These are phyloP conservation scores for Netelia melanura DNA, from an alignment of 2,888 invertebrate species.

Conservation along the genomic window DNA sequence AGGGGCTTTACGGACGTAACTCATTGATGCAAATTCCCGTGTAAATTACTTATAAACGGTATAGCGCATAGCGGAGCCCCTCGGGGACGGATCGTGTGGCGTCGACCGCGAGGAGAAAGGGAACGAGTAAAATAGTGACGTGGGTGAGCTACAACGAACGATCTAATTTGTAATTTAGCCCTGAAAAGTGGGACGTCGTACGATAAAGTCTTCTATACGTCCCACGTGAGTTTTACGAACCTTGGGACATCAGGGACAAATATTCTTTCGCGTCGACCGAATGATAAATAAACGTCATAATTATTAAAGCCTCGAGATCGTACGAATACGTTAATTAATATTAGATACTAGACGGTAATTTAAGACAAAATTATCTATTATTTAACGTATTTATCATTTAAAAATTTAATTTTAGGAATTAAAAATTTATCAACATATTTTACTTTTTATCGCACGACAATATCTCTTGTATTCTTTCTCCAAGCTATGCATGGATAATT, in stretches of 20 bases:
- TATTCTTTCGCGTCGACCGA: neutral
- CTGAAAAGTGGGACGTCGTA: slow-evolving; percentile 59
- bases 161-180: slow-evolving; percentile 62
- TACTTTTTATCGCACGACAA: too few relatives aligned
- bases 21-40: slow-evolving; percentile 47
- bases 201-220: slow-evolving; percentile 41
- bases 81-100: slow-evolving; percentile 25
- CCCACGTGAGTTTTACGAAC: slow-evolving; percentile 31
- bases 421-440: too few relatives aligned
- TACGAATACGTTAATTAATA: neutral
- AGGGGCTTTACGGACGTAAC: slow-evolving; percentile 22
- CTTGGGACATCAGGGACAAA: neutral
- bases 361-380: too few relatives aligned
- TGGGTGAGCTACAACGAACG: slow-evolving; percentile 50
- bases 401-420: too few relatives aligned
- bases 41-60: slow-evolving; percentile 42
- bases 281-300: neutral
- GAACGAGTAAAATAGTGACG: slow-evolving; percentile 36
- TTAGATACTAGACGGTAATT: neutral
- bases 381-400: too few relatives aligned
- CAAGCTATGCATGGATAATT: too few relatives aligned
- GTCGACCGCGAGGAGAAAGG: slow-evolving; percentile 11
- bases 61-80: slow-evolving; percentile 50
- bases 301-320: neutral
- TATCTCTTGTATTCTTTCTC: too few relatives aligned